Evolutionary conservation across 1,140 invertebrate genomes (phyloP), one percentile per base, ranked within the genome.

Genomic region (Littorina saxatilis): DNA sequence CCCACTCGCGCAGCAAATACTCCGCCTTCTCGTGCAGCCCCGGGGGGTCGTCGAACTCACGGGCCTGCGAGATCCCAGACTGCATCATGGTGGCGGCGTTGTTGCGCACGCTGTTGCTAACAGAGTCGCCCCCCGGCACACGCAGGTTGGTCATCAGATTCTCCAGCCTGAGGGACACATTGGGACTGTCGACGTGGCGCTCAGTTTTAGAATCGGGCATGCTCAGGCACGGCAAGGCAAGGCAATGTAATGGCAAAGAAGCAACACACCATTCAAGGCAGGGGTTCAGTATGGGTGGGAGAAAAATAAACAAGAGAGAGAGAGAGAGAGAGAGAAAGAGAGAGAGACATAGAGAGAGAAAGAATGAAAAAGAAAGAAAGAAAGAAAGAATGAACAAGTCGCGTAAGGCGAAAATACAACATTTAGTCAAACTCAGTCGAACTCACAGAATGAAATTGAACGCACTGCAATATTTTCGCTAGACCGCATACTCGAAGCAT

Each of bases 21-120:
- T 99, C 98, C 0, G 98, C 98, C 91, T 99, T 99, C 88, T 99
- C 98, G 87, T 97, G 95, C 9, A 99, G 93, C 17, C 96, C 97
- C 7, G 96, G 97, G 23, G 98, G 98, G 93, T 99, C 98, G 88
- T 98, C 97, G 85, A 96, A 97, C 80, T 98, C 97, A 75, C 96
- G 94, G 35, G 96, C 95, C 94, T 97, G 94, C 27, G 93, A 91
- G 88, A 99, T 97, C 68, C 97, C 97, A 81, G 97, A 96, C 91
- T 98, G 97, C 89, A 99, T 98, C 90, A 98, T 97, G 29, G 96
- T 95, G 2, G 96, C 96, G 23, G 86, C 87, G 13, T 86, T 87
- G 66, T 86, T 83, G 13, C 73, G 80, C 11, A 77, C 83, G 29
- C 83, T 80, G 37, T 79, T 79, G 55, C 72, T 80, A 66, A 84